Evolutionary conservation across 2,888 invertebrate genomes (phyloP).

Genomic region (Acanthosepion lycidas): DNA sequence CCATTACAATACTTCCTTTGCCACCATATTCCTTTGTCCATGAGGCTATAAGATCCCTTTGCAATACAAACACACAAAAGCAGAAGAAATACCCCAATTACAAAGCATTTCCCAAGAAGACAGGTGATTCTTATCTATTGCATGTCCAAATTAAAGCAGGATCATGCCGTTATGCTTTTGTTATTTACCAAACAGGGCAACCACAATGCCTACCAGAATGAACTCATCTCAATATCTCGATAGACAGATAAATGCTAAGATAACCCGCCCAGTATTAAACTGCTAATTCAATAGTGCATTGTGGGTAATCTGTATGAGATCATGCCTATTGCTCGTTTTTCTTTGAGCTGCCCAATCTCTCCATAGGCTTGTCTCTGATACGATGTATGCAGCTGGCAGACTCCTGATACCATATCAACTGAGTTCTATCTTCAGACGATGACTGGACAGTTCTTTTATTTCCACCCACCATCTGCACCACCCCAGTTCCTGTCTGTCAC

Average conservation of each 20-base stretch:
- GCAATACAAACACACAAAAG: neutral
- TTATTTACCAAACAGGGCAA: conserved; percentile 11
- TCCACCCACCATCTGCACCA: neutral
- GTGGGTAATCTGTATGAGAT: neutral
- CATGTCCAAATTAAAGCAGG: neutral
- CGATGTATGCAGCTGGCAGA: neutral
- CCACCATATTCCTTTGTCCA: neutral
- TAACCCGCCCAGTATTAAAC: neutral
- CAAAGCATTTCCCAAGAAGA: neutral
- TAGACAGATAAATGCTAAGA: neutral
- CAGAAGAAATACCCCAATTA: neutral
- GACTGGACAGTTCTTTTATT: neutral
- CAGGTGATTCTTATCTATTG: conserved; percentile 18
- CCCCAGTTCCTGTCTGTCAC: neutral
- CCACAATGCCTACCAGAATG: neutral
- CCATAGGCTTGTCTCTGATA: neutral
- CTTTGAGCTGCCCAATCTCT: neutral
- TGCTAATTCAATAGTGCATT: conserved; percentile 15
- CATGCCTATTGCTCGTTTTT: neutral
- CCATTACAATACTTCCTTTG: neutral
- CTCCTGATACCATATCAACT: neutral
- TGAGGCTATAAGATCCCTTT: neutral
- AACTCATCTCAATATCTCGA: neutral
- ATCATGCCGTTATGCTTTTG: neutral
- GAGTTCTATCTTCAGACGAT: neutral